A percentile compares a stretch with the other conserved stretches of the same genome.
Conservation (phyloP, 1,140 invertebrate genomes). For the Araneus ventricosus region DNA sequence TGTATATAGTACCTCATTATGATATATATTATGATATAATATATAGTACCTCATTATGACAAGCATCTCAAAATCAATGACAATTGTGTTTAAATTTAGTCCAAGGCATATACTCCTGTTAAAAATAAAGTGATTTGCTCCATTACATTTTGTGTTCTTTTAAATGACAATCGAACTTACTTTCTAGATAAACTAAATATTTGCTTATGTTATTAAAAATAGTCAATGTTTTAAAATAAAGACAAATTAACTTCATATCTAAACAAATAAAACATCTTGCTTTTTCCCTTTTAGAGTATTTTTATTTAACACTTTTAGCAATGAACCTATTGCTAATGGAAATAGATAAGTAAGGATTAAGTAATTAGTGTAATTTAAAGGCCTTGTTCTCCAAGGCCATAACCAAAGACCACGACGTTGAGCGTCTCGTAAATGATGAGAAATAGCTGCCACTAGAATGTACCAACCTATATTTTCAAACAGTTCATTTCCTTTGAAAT, state of each 20-base stretch:
- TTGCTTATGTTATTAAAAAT: not conserved
- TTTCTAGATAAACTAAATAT: not conserved
- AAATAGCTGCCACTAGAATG: slow-evolving; percentile 77
- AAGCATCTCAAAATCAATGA: too few species aligned
- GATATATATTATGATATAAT: too few species aligned
- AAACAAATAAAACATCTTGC: slow-evolving; percentile 16
- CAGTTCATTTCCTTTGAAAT: not conserved
- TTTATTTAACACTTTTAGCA: not conserved
- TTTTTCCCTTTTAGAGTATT: not conserved
- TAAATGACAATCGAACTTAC: not conserved
- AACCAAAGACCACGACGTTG: slow-evolving; percentile 78
- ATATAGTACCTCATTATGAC: too few species aligned
- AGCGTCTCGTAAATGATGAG: slow-evolving; percentile 79
- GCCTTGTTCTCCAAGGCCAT: slow-evolving; percentile 77
- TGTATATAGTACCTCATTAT: too few species aligned
- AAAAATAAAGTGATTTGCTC: too few species aligned
- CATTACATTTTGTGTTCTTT: too few species aligned
- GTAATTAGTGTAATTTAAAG: slow-evolving; percentile 76
- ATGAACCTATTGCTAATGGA: slow-evolving; percentile 38
- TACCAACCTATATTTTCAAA: slow-evolving; percentile 74
- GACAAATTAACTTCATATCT: not conserved
- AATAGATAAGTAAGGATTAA: slow-evolving; percentile 63
- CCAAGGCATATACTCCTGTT: too few species aligned
- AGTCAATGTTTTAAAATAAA: not conserved
- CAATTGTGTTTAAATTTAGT: too few species aligned